phyloP scores from a whole-genome alignment of 2,113 vertebrate species.

The Eublepharis macularius region DNA sequence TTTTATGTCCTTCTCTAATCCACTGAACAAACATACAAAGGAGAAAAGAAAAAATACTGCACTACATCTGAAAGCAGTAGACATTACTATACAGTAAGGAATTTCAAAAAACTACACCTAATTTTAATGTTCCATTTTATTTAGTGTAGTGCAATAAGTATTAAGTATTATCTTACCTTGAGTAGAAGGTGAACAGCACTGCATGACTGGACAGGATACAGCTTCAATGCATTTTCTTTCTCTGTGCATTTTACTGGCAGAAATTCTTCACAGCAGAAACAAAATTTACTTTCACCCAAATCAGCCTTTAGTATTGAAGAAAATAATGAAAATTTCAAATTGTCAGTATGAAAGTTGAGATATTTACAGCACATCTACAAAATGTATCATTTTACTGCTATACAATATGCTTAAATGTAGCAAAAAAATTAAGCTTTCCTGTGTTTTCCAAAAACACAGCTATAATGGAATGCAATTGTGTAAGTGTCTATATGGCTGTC shows the following conservation, averaged over 20 bases:
- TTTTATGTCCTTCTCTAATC: neutral
- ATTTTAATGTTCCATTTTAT: rapidly evolving
- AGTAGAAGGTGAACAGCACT: slow-evolving; percentile 79
- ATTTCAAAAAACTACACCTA: neutral
- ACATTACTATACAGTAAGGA: slow-evolving; percentile 7
- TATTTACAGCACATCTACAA: neutral
- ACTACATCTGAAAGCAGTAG: neutral
- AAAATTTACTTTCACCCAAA: slow-evolving; percentile 72
- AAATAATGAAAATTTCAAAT: slow-evolving; percentile 3
- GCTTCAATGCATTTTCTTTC: slow-evolving; percentile 76
- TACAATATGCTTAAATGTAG: no score
- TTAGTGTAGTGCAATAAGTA: neutral
- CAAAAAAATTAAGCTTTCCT: neutral
- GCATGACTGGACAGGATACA: slow-evolving; percentile 80
- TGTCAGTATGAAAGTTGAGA: neutral
- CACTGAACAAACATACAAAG: neutral
- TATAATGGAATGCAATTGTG: neutral
- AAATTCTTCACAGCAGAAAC: slow-evolving; percentile 85
- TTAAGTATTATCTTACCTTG: slow-evolving; percentile 72
- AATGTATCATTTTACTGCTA: no score
- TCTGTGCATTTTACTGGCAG: slow-evolving; percentile 74
- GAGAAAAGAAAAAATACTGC: neutral
- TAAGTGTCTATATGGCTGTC: neutral
- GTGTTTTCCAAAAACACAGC: no score
- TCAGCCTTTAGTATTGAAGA: slow-evolving; percentile 72